Evolutionary conservation across 2,797 vertebrate genomes (phyloP).

Genomic region (Malacoctenus gilli): DNA sequence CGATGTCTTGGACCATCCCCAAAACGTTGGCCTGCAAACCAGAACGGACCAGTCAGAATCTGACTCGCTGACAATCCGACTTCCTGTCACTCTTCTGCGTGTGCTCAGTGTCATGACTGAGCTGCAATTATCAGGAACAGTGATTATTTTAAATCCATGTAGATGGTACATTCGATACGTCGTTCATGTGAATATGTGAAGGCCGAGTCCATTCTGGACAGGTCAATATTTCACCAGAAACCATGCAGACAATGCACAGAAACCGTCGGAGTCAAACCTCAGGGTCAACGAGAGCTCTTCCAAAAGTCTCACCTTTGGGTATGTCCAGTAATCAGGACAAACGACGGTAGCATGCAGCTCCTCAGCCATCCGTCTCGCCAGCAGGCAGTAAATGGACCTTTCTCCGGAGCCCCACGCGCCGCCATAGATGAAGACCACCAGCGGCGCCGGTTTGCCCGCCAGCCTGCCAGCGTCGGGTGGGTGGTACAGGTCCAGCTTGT

Average conservation of each 20-base stretch:
- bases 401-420: constrained; percentile 82
- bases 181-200: no score
- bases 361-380: constrained; percentile 78
- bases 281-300: no score
- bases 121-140: background rate
- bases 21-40: constrained; percentile 77
- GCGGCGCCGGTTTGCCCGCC: constrained; percentile 32
- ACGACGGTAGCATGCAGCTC: constrained; percentile 76
- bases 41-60: constrained; percentile 34
- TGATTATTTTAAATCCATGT: background rate
- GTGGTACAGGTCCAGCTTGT: constrained; percentile 82
- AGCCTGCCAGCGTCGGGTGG: constrained; percentile 42
- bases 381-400: constrained; percentile 79
- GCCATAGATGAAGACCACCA: constrained; percentile 82
- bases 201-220: no score
- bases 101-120: background rate
- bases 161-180: no score
- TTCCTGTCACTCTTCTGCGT: background rate
- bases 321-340: constrained; percentile 82
- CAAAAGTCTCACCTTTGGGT: constrained; percentile 74
- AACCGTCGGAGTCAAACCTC: no score
- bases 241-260: no score
- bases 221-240: no score
- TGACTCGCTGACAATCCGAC: constrained; percentile 10
- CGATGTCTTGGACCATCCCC: constrained; percentile 80